phyloP scores from a whole-genome alignment of 2,888 invertebrate genomes.

The Nephrotoma appendiculata region DNA sequence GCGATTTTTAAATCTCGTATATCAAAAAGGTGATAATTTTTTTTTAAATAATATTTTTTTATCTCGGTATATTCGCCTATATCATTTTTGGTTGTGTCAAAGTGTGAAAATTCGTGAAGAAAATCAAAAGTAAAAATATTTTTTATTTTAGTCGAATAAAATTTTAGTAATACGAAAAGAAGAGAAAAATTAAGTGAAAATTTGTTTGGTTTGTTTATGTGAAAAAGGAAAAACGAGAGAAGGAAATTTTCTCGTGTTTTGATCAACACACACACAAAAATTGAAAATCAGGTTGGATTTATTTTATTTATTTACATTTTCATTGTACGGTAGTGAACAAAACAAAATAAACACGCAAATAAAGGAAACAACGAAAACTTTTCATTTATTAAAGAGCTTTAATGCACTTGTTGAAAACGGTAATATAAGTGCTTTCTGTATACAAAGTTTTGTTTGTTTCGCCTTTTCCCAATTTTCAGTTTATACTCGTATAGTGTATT shows the following conservation, averaged over 20 bases:
- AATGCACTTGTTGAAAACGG: not conserved
- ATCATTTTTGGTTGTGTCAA: not conserved
- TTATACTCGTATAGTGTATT: not conserved
- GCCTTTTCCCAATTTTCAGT: not conserved
- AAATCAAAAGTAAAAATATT: not conserved
- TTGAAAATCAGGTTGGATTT: not conserved
- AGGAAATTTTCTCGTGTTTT: not conserved
- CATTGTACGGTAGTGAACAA: not conserved
- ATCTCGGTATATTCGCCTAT: not conserved
- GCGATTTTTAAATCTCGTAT: not conserved
- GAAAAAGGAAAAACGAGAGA: not conserved
- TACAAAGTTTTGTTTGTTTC: not conserved
- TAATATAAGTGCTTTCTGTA: not conserved
- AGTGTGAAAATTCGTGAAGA: not conserved
- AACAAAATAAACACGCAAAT: not conserved
- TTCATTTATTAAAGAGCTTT: not conserved
- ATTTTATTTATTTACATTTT: not conserved
- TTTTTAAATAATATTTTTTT: not conserved
- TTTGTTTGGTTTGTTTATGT: not conserved
- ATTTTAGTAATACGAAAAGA: not conserved
- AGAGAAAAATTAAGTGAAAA: not conserved
- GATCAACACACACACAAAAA: not conserved
- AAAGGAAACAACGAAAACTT: not conserved
- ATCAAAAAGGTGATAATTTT: not conserved
- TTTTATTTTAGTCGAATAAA: not conserved